Base-by-base conservation (phyloP, 2,888 invertebrate species). In the Eupithecia insigniata region DNA sequence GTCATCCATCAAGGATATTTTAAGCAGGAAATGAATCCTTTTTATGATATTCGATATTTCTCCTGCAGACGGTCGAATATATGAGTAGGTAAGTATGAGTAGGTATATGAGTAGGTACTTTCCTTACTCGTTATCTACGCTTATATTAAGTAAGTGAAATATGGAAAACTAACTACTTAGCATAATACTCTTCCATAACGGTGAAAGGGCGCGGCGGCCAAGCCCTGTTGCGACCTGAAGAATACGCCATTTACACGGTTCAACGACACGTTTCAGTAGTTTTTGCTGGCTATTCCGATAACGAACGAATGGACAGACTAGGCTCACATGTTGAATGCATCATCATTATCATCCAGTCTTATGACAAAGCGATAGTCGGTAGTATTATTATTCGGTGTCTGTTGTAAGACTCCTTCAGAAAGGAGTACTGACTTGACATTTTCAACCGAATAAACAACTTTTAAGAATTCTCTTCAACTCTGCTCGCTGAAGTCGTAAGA, bases 161-260 rank as follows among this genome's bases (percentile, higher is more conserved):
- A 26, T 55, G 55, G 12, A 55, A 55, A 55, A 55, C 12, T 55
- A 51, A 22, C 55, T 60, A 60, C 30, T 28, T 62, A 34, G 85
- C 85, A 86, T 86, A 84, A 86, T 85, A 87, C 87, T 87, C 84
- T 83, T 80, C 85, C 86, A 87, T 87, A 84, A 87, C 82, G 84
- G 84, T 85, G 85, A 83, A 87, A 84, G 85, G 91, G 91, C 71
- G 90, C 81, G 91, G 87, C 83, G 79, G 87, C 86, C 91, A 71
- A 85, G 85, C 91, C 91, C 85, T 79, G 66, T 34, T 68, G 26
- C 18, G 69, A 55, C 67, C 70, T 70, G 70, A 70, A 79, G 78
- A 77, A 82, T 84, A 83, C 78, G 77, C 84, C 78, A 80, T 85
- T 86, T 83, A 64, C 81, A 79, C 77, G 74, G 88, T 88, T 87